Conservation (phyloP, 2,797 vertebrate species). For the Hipposideros larvatus region DNA sequence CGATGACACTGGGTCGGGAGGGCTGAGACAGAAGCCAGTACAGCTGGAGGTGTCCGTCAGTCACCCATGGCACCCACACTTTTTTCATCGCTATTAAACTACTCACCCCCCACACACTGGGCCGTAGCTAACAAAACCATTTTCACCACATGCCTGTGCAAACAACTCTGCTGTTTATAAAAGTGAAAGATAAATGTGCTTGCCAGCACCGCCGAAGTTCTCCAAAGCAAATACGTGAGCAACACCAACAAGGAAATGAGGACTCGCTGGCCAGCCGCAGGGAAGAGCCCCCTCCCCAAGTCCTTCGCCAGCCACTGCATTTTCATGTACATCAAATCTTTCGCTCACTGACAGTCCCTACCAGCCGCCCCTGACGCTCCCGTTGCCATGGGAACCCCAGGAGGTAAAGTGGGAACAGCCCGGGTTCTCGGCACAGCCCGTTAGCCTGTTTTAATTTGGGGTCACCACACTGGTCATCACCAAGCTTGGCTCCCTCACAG, state of each 20-base stretch:
- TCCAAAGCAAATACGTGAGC: not conserved
- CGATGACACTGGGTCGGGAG: rapidly evolving
- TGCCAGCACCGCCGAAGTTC: not conserved
- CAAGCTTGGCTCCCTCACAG: not conserved
- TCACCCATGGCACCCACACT: not conserved
- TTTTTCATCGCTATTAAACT: not conserved
- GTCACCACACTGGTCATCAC: not conserved
- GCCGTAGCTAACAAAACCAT: not conserved
- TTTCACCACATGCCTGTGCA: not conserved
- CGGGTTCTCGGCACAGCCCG: not conserved
- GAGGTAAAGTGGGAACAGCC: not conserved
- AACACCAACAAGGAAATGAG: not conserved
- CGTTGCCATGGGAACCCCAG: not conserved
- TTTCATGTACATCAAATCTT: conserved; percentile 48
- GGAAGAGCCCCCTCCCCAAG: not conserved
- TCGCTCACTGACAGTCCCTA: conserved; percentile 52
- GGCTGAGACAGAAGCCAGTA: rapidly evolving
- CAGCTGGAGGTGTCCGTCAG: rapidly evolving
- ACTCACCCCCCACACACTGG: not conserved
- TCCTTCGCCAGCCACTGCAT: not conserved
- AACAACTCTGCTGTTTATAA: not conserved
- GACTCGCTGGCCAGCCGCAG: not conserved
- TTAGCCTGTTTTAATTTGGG: not conserved
- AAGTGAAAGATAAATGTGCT: not conserved
- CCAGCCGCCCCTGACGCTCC: conserved; percentile 10